Conservation (phyloP, 1,140 invertebrate species). For the Rhizoglyphus robini region DNA sequence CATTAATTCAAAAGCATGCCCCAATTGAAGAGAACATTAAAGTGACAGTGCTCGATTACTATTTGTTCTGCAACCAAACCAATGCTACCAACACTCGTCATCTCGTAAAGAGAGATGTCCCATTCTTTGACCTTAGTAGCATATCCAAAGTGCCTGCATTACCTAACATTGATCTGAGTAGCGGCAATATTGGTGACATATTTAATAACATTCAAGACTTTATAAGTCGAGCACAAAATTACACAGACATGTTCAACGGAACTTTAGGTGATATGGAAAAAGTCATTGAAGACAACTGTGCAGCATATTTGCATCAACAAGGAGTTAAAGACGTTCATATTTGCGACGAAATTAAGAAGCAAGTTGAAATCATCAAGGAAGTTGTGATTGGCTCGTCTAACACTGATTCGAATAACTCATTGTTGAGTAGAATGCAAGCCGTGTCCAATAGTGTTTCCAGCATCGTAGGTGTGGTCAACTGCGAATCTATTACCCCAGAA, state of each 20-base stretch:
- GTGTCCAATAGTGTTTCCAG: not conserved
- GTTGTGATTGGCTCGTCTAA: not conserved
- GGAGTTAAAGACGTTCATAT: not conserved
- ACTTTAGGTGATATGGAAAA: not conserved
- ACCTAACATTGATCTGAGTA: not conserved
- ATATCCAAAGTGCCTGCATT: not conserved
- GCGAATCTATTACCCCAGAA: not conserved
- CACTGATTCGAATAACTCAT: not conserved
- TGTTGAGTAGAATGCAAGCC: not conserved
- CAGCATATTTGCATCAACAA: not conserved
- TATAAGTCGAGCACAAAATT: not conserved
- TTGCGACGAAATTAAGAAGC: not conserved
- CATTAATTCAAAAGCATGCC: not conserved
- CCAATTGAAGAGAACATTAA: not conserved
- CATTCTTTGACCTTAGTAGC: not conserved
- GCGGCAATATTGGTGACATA: too few relatives aligned
- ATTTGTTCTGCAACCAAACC: conserved; percentile 1
- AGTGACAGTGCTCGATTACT: not conserved
- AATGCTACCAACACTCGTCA: not conserved
- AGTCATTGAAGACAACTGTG: not conserved
- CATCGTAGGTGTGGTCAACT: not conserved
- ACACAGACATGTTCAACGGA: not conserved
- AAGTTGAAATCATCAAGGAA: not conserved
- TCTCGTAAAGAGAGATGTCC: not conserved
- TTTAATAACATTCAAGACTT: not conserved